A percentile compares a stretch with the other conserved stretches of the same genome.
These are phyloP conservation scores for Rhinogobius similis DNA, from an alignment of 2,113 vertebrate species.

Conservation along the genomic window DNA sequence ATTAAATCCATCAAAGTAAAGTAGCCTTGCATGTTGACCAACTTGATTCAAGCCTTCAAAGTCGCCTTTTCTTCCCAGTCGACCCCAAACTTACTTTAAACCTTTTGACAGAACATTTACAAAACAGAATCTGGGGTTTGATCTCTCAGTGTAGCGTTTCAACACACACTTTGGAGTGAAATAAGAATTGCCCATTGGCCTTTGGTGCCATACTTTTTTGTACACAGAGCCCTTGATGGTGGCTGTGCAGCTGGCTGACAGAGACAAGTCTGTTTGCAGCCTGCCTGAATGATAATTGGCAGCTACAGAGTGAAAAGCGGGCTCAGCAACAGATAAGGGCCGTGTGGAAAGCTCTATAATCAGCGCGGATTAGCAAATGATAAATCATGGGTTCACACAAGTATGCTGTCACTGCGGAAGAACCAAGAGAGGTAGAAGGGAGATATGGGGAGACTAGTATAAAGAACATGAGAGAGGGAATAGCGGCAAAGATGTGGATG, in stretches of 20 bases:
- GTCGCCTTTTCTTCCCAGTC: background rate
- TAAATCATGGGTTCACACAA: slow-evolving; percentile 71
- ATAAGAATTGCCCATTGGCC: background rate
- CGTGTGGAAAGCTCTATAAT: slow-evolving; percentile 71
- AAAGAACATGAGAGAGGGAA: slow-evolving; percentile 35
- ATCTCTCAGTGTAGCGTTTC: slow-evolving; percentile 34
- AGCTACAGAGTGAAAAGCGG: slow-evolving; percentile 72
- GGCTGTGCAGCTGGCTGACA: slow-evolving; percentile 57
- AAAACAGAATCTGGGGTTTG: background rate
- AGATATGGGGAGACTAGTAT: no score
- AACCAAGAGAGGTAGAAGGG: slow-evolving; percentile 23
- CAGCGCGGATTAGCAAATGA: slow-evolving; percentile 78
- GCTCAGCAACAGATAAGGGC: slow-evolving; percentile 77
- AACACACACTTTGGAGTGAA: slow-evolving; percentile 23
- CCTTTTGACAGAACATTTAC: slow-evolving; percentile 5
- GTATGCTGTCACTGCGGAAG: slow-evolving; percentile 66
- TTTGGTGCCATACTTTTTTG: slow-evolving; percentile 10
- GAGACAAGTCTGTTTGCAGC: slow-evolving; percentile 61
- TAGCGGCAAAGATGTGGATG: slow-evolving; percentile 54
- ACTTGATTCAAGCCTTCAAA: background rate
- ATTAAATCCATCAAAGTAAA: background rate
- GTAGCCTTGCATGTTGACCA: background rate
- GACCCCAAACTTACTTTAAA: slow-evolving; percentile 1
- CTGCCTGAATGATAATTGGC: slow-evolving; percentile 69
- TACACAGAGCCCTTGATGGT: slow-evolving; percentile 37